Evolutionary conservation across 2,888 invertebrate species (phyloP).

Genomic region (Scaptomyza polygonia): DNA sequence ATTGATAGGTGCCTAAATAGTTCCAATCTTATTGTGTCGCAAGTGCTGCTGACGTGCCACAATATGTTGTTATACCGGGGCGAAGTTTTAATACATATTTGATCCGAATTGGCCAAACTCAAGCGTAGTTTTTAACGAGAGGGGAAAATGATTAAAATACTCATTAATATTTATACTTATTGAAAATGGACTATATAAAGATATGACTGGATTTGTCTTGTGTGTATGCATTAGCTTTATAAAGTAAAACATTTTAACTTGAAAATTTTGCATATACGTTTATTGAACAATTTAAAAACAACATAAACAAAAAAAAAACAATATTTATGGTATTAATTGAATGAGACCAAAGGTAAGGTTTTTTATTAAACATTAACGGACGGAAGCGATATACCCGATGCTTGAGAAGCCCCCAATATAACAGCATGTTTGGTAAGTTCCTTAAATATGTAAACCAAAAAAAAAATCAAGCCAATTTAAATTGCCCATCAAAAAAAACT

Average conservation of each 20-base stretch:
- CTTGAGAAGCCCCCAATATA: constrained; percentile 73
- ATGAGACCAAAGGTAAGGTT: constrained; percentile 82
- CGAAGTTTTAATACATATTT: constrained; percentile 19
- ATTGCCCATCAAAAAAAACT: constrained; percentile 55
- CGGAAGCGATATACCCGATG: constrained; percentile 79
- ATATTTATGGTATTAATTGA: constrained; percentile 40
- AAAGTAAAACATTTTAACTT: constrained; percentile 48
- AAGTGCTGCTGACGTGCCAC: constrained; percentile 77
- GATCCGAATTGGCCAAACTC: constrained; percentile 17
- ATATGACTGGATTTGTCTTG: constrained; percentile 8
- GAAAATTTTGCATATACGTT: constrained; percentile 38
- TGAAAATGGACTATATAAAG: constrained; percentile 2
- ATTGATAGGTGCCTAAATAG: background rate
- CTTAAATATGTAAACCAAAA: constrained; percentile 67
- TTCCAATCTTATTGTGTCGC: constrained; percentile 36
- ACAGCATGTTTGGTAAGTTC: constrained; percentile 84
- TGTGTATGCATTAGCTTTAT: constrained; percentile 11
- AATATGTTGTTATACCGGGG: constrained; percentile 70
- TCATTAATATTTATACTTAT: constrained; percentile 5
- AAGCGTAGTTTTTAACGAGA: background rate
- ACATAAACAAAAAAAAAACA: constrained; percentile 6
- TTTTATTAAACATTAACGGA: constrained; percentile 72
- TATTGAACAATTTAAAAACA: constrained; percentile 24
- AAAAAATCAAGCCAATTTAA: constrained; percentile 50
- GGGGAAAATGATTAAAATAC: constrained; percentile 25